Base-by-base conservation (phyloP, 2,888 invertebrate genomes). In the Fragum sueziense region DNA sequence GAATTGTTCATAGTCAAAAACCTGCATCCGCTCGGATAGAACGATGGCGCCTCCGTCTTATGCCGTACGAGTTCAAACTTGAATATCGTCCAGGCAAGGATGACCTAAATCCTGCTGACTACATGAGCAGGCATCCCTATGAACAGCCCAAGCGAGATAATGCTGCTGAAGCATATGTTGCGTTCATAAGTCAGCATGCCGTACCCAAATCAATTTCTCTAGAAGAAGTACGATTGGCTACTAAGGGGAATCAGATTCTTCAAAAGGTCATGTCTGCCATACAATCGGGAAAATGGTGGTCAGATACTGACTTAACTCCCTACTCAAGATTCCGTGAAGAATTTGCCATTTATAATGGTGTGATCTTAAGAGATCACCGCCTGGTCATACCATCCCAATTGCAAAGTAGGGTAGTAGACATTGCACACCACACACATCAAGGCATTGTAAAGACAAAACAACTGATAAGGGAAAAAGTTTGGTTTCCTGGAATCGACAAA, bases 1-100 rank as follows among this genome's bases (percentile, higher is more conserved):
- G 82, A 22, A 86, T 91, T 27, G 84, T 88, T 52, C 75, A 82
- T 22, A 86, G 85, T 47, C 80, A 76, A 33, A 88, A 85, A 70
- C 86, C 86, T 17, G 77, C 88, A 9, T 67, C 74, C 34, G 80
- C 85, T n/a, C 70, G 82, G 47, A 80, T 86, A 11, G 84, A 82
- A 34, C 70, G 81, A 27, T 85, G 85, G 86, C 79, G 80, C 31
- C 70, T 82, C 14, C 71, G 52, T 27, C 52, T 52, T 78, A 31
- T 85, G 85, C 85, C 79, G 79, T 37, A 65, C 79, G 9, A 69
- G 52, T 34, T 31, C 33, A 34, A 34, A 20, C 54, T 86, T 0
- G 33, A 67, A 37, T 84, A 88, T 68, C 54, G 62, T 29, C 85
- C 87, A 27, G 87, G 85, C 22, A 78, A 77, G 68, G 78, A 76